These are phyloP conservation scores for Oryzias celebensis DNA, from an alignment of 2,113 vertebrate genomes.

Conservation along the genomic window DNA sequence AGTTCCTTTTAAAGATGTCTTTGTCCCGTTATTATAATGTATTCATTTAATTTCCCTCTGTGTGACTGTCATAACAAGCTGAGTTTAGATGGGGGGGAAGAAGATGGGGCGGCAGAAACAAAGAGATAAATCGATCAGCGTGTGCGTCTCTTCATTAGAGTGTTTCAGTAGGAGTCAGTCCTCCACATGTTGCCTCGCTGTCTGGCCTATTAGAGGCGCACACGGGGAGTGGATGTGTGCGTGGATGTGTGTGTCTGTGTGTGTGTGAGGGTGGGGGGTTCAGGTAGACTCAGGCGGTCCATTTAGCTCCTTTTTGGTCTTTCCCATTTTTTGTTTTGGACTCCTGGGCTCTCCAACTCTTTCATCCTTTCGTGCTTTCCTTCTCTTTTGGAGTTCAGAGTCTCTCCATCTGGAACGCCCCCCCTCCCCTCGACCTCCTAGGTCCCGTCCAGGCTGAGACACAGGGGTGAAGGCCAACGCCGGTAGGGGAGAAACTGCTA, in stretches of 20 bases:
- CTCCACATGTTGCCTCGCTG: slow-evolving; percentile 64
- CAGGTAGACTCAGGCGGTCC: slow-evolving; percentile 61
- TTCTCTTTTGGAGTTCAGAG: slow-evolving; percentile 71
- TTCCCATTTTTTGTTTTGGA: slow-evolving; percentile 34
- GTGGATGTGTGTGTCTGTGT: slow-evolving; percentile 16
- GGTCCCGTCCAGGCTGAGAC: slow-evolving; percentile 64
- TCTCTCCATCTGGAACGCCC: slow-evolving; percentile 62
- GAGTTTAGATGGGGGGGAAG: slow-evolving; percentile 20
- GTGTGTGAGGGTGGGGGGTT: slow-evolving; percentile 21
- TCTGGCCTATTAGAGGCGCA: slow-evolving; percentile 68
- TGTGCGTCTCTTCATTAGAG: slow-evolving; percentile 74
- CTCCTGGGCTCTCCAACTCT: slow-evolving; percentile 28
- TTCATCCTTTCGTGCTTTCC: slow-evolving; percentile 41
- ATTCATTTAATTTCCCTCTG: slow-evolving; percentile 37
- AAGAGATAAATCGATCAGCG: slow-evolving; percentile 52
- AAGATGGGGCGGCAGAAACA: slow-evolving; percentile 22
- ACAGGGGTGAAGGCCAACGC: slow-evolving; percentile 70
- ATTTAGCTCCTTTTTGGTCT: slow-evolving; percentile 38
- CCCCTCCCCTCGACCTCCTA: slow-evolving; percentile 26
- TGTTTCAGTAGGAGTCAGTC: slow-evolving; percentile 61
- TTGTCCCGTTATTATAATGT: slow-evolving; percentile 13
- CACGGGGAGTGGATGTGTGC: slow-evolving; percentile 35
- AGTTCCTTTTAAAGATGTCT: slow-evolving; percentile 6
- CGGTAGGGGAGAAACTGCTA: slow-evolving; percentile 59
- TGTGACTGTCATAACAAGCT: slow-evolving; percentile 27